Percentiles rank a stretch among this genome's conserved stretches.
These are phyloP conservation scores for Vipera ursinii DNA, from an alignment of 2,797 vertebrate species.

Conservation along the genomic window DNA sequence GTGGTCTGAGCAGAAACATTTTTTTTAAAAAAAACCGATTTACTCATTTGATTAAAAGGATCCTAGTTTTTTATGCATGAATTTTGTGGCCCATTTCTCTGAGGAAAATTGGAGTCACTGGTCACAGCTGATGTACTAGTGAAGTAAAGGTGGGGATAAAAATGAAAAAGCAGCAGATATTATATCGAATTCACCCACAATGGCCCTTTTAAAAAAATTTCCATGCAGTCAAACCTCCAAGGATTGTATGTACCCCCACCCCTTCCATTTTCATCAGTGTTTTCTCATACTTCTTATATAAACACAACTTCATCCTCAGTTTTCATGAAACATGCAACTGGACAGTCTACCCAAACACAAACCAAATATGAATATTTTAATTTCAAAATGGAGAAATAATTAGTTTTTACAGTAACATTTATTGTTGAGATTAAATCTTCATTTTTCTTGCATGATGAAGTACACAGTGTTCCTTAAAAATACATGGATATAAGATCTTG, in stretches of 20 bases:
- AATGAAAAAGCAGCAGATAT: conserved; percentile 31
- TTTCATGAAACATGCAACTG: conserved; percentile 70
- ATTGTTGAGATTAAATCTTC: conserved; percentile 11
- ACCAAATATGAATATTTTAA: conserved; percentile 62
- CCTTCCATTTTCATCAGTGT: conserved; percentile 66
- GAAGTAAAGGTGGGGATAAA: conserved; percentile 30
- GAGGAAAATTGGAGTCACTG: conserved; percentile 32
- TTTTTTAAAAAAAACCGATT: conserved; percentile 52
- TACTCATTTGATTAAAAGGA: conserved; percentile 56
- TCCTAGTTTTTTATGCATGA: conserved; percentile 49
- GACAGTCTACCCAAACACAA: conserved; percentile 56
- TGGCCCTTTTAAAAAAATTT: conserved; percentile 49
- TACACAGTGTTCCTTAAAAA: conserved; percentile 23
- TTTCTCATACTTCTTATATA: conserved; percentile 62
- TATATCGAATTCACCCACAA: conserved; percentile 16
- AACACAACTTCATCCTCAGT: conserved; percentile 65
- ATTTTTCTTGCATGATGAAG: conserved; percentile 15
- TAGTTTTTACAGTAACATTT: conserved; percentile 42
- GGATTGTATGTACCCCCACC: conserved; percentile 60
- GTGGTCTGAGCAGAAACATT: neutral
- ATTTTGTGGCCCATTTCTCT: conserved; percentile 35
- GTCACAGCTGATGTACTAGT: conserved; percentile 39
- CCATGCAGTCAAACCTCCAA: conserved; percentile 50
- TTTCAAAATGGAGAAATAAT: conserved; percentile 48
- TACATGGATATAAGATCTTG: neutral